These are phyloP conservation scores for Eriosoma lanigerum DNA, from an alignment of 1,140 invertebrate species.

Conservation along the genomic window DNA sequence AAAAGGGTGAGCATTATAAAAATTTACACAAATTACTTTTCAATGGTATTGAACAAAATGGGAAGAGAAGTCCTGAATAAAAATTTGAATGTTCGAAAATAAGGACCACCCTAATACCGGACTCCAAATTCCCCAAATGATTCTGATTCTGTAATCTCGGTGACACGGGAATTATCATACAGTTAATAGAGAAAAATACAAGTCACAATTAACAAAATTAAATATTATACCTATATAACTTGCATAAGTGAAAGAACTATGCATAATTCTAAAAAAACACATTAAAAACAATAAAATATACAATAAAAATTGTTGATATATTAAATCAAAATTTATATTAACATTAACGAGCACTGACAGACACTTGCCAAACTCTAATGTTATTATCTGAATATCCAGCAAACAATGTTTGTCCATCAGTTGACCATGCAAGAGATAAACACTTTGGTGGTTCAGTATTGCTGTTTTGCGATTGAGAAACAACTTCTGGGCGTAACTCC, in stretches of 20 bases:
- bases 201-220: too few relatives aligned
- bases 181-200: too few relatives aligned
- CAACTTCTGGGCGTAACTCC: slow-evolving; percentile 93
- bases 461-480: slow-evolving; percentile 65
- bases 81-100: too few relatives aligned
- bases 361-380: slow-evolving; percentile 98
- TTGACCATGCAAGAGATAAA: slow-evolving; percentile 97
- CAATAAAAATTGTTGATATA: slow-evolving; percentile 33
- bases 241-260: background rate
- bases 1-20: too few relatives aligned
- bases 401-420: slow-evolving; percentile 97
- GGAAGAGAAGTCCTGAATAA: too few relatives aligned
- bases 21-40: too few relatives aligned
- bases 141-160: too few relatives aligned
- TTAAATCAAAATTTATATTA: slow-evolving; percentile 5
- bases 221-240: too few relatives aligned
- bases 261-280: background rate
- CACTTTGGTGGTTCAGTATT: slow-evolving; percentile 93
- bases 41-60: too few relatives aligned
- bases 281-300: slow-evolving; percentile 26
- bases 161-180: too few relatives aligned
- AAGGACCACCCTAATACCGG: too few relatives aligned
- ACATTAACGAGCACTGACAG: slow-evolving; percentile 70
- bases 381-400: slow-evolving; percentile 98
- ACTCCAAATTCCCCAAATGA: too few relatives aligned